phyloP scores from a whole-genome alignment of 2,888 invertebrate species.

The Octodonta nipae region DNA sequence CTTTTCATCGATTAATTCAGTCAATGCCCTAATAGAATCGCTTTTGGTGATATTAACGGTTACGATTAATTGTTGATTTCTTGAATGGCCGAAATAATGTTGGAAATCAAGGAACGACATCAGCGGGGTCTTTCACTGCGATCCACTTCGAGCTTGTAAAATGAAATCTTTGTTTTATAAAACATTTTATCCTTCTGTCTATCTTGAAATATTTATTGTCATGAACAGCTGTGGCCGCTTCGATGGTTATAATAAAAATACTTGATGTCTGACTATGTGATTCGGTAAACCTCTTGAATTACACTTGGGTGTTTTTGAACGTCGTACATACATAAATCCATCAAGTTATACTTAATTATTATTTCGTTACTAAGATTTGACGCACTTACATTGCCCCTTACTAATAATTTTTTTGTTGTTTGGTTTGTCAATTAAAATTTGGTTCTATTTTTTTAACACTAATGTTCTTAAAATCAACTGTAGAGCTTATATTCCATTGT shows the following conservation, averaged over 20 bases:
- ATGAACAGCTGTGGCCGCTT: slow-evolving; percentile 19
- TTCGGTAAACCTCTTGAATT: neutral
- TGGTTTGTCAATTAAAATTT: too few species aligned
- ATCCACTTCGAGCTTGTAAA: slow-evolving; percentile 4
- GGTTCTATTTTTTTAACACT: too few species aligned
- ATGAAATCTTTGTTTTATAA: slow-evolving; percentile 20
- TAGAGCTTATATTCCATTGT: too few species aligned
- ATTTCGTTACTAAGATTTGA: too few species aligned
- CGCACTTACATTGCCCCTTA: too few species aligned
- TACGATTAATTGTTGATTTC: slow-evolving; percentile 1
- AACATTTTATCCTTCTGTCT: slow-evolving; percentile 19
- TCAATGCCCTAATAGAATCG: neutral
- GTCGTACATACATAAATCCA: too few species aligned
- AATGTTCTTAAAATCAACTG: too few species aligned
- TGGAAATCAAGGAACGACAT: slow-evolving; percentile 1
- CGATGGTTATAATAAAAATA: too few species aligned
- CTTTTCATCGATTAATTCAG: neutral
- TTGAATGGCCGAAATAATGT: slow-evolving; percentile 5
- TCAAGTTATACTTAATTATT: too few species aligned
- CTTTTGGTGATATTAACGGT: neutral
- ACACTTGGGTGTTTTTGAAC: slow-evolving; percentile 1
- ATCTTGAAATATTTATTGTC: slow-evolving; percentile 24
- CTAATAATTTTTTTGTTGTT: too few species aligned
- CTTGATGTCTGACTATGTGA: slow-evolving; percentile 1
- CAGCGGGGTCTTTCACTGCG: slow-evolving; percentile 1